Conservation (phyloP, 2,888 invertebrate species). For the Magallana nippona region DNA sequence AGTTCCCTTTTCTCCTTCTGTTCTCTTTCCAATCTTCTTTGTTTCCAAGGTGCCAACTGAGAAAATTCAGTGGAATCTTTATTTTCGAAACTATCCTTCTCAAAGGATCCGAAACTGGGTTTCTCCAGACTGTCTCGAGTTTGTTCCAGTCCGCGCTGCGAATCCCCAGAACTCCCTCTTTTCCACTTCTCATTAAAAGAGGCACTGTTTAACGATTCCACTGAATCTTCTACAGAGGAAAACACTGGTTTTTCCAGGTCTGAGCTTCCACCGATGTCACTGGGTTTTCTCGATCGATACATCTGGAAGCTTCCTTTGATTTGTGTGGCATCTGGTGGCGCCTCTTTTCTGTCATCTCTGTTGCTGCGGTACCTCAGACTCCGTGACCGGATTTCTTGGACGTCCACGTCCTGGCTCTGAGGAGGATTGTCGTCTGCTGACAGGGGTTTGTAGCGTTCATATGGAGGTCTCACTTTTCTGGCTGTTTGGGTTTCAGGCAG, state of each 20-base stretch:
- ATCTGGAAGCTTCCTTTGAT: slow-evolving; percentile 19
- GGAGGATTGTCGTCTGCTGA: slow-evolving; percentile 1
- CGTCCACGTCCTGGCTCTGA: slow-evolving; percentile 5
- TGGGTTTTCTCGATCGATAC: slow-evolving; percentile 21
- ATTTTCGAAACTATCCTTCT: neutral
- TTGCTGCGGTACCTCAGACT: neutral
- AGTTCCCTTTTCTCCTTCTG: slow-evolving; percentile 27
- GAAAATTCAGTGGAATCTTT: slow-evolving; percentile 6
- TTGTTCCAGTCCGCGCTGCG: neutral
- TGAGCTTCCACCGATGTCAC: slow-evolving; percentile 24
- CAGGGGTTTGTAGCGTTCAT: slow-evolving; percentile 30
- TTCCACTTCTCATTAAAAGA: slow-evolving; percentile 4
- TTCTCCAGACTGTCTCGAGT: slow-evolving; percentile 13
- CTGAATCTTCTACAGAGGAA: slow-evolving; percentile 38
- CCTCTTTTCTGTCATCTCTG: neutral
- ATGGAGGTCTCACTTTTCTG: slow-evolving; percentile 28
- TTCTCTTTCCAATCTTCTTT: slow-evolving; percentile 25
- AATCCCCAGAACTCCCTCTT: slow-evolving; percentile 19
- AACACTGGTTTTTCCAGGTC: slow-evolving; percentile 41
- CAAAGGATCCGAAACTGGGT: neutral
- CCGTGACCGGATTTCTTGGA: slow-evolving; percentile 11
- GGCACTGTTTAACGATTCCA: slow-evolving; percentile 22
- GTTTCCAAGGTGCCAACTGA: slow-evolving; percentile 19
- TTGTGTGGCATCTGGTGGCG: neutral
- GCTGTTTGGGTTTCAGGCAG: slow-evolving; percentile 1